A percentile compares a stretch with the other conserved stretches of the same genome.
Evolutionary conservation across 2,888 invertebrate species (phyloP).

Genomic region (Megalurothrips usitatus): DNA sequence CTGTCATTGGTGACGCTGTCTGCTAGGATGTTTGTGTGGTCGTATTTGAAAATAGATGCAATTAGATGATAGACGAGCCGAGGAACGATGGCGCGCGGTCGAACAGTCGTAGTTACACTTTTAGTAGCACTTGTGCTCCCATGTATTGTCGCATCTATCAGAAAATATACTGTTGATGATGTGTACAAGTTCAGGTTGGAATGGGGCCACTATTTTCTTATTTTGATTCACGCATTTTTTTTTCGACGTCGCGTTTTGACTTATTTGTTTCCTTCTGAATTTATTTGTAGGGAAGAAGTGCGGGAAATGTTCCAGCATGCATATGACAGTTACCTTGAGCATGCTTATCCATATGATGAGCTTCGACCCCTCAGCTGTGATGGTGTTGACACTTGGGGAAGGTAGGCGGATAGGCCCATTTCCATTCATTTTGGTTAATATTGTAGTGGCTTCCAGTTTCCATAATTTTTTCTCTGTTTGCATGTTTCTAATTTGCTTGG

Average conservation of each 20-base stretch:
- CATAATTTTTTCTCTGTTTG: no score
- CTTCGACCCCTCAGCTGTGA: conserved; percentile 92
- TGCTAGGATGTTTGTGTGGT: neutral
- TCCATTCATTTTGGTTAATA: neutral
- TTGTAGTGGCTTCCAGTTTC: neutral
- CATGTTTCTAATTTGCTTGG: no score
- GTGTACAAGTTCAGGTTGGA: neutral
- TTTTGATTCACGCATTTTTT: neutral
- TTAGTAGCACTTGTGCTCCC: neutral
- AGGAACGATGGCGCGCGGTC: neutral
- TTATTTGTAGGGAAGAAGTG: conserved; percentile 67
- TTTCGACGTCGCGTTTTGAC: neutral
- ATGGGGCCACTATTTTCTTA: neutral
- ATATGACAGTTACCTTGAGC: conserved; percentile 87
- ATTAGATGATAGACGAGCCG: neutral
- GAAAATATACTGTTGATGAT: neutral
- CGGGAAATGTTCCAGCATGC: conserved; percentile 96
- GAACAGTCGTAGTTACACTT: neutral
- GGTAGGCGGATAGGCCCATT: conserved; percentile 46
- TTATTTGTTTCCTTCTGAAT: neutral
- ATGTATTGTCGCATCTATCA: conserved; percentile 4
- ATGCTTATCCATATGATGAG: conserved; percentile 96
- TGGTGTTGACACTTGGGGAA: conserved; percentile 95
- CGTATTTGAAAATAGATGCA: neutral
- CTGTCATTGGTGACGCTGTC: neutral